These are phyloP conservation scores for Poecilia wingei DNA, from an alignment of 2,797 vertebrate species.

Conservation along the genomic window DNA sequence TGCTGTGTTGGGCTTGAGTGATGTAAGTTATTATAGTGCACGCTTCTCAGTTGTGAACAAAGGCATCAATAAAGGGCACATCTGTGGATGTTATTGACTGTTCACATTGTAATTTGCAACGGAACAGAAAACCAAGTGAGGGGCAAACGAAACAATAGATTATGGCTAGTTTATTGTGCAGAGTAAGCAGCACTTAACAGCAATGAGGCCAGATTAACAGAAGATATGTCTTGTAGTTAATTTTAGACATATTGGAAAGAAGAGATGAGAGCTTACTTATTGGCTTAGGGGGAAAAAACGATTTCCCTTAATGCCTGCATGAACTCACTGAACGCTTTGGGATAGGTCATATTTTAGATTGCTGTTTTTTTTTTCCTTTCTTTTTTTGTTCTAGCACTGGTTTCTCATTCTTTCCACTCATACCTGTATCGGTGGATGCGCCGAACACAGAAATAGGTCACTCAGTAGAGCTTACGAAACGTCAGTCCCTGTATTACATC, in stretches of 20 bases:
- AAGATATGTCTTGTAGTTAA: slow-evolving; percentile 72
- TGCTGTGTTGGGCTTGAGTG: slow-evolving; percentile 7
- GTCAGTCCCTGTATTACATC: slow-evolving; percentile 43
- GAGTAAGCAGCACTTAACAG: slow-evolving; percentile 65
- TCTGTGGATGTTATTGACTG: slow-evolving; percentile 71
- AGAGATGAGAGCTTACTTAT: slow-evolving; percentile 52
- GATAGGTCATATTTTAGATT: slow-evolving; percentile 44
- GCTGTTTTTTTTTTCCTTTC: background rate
- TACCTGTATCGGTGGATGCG: slow-evolving; percentile 49
- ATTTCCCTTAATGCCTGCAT: slow-evolving; percentile 49
- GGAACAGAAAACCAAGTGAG: slow-evolving; percentile 61
- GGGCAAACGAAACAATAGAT: slow-evolving; percentile 69
- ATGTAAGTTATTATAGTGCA: slow-evolving; percentile 34
- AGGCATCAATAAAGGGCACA: slow-evolving; percentile 55
- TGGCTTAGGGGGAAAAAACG: slow-evolving; percentile 33
- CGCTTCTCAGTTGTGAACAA: slow-evolving; percentile 52
- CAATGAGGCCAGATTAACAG: slow-evolving; percentile 73
- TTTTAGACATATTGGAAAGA: slow-evolving; percentile 63
- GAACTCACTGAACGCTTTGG: slow-evolving; percentile 43
- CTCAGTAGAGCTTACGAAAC: slow-evolving; percentile 49
- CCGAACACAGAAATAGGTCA: slow-evolving; percentile 63
- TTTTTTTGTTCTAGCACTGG: slow-evolving; percentile 6
- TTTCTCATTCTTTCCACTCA: slow-evolving; percentile 28
- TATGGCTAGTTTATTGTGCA: slow-evolving; percentile 59
- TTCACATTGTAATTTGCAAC: slow-evolving; percentile 72